Conservation (phyloP, 2,113 vertebrate species). For the Labrus mixtus region DNA sequence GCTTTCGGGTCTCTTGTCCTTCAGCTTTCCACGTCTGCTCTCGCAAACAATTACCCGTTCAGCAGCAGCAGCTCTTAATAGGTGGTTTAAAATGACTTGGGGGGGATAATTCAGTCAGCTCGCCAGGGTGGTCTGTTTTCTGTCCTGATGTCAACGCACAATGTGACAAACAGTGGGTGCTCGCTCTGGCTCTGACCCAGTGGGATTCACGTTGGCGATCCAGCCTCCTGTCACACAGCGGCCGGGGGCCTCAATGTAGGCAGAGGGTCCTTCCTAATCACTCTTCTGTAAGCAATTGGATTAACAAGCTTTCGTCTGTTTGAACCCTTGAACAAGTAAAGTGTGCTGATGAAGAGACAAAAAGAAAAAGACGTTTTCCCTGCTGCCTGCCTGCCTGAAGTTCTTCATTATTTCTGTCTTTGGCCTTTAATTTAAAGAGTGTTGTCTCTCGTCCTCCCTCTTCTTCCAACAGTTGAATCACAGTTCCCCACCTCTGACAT, state of each 20-base stretch:
- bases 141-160: slow-evolving; percentile 44
- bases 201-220: slow-evolving; percentile 27
- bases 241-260: slow-evolving; percentile 22
- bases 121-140: slow-evolving; percentile 54
- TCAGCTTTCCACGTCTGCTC: slow-evolving; percentile 49
- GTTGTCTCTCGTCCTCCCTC: no score
- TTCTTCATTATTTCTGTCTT: neutral
- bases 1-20: slow-evolving; percentile 61
- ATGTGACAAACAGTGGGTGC: slow-evolving; percentile 24
- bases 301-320: slow-evolving; percentile 33
- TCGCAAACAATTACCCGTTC: slow-evolving; percentile 59
- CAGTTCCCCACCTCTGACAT: neutral
- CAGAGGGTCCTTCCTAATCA: slow-evolving; percentile 29
- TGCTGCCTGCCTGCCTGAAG: neutral
- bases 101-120: slow-evolving; percentile 54
- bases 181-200: slow-evolving; percentile 17
- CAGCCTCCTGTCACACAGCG: slow-evolving; percentile 19
- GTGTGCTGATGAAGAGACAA: slow-evolving; percentile 32
- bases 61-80: slow-evolving; percentile 55
- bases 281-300: slow-evolving; percentile 50
- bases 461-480: neutral
- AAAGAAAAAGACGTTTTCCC: slow-evolving; percentile 13
- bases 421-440: no score
- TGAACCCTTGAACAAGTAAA: slow-evolving; percentile 24
- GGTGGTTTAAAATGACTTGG: slow-evolving; percentile 52